Evolutionary conservation across 2,797 vertebrate genomes (phyloP).

Genomic region (Saxicola maurus): DNA sequence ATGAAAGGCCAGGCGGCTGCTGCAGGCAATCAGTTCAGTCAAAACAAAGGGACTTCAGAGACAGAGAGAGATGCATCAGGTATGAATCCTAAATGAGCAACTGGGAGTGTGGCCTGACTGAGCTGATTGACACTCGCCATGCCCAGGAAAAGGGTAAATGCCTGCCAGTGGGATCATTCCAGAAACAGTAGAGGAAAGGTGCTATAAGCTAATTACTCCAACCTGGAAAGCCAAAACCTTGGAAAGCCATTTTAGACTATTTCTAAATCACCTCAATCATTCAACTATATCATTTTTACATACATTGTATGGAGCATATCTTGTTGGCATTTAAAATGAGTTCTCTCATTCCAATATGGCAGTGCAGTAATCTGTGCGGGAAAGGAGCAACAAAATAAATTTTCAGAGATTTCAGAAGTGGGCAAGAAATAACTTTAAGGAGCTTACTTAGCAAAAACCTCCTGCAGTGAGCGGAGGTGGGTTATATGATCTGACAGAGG

Average conservation of each 20-base stretch:
- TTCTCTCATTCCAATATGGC: background rate
- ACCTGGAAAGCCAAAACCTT: background rate
- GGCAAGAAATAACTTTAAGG: background rate
- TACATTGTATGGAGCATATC: accelerated
- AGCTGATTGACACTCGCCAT: background rate
- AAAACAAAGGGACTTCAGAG: constrained; percentile 71
- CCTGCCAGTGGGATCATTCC: background rate
- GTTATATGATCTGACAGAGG: background rate
- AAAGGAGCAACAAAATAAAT: background rate
- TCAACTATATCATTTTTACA: background rate
- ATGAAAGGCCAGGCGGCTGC: constrained; percentile 65
- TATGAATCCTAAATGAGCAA: constrained; percentile 47
- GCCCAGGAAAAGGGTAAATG: background rate
- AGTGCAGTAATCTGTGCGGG: background rate
- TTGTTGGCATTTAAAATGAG: background rate
- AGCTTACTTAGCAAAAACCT: background rate
- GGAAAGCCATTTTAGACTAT: background rate
- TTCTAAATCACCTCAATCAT: background rate
- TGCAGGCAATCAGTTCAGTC: constrained; percentile 48
- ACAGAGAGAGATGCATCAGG: constrained; percentile 60
- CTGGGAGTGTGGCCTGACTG: background rate
- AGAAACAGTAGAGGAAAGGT: background rate
- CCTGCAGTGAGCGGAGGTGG: background rate
- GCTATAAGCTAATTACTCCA: background rate
- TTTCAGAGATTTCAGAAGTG: background rate